A percentile compares a stretch with the other conserved stretches of the same genome.
Conservation (phyloP, 2,888 invertebrate genomes). For the Xestoiulus laeticollis region DNA sequence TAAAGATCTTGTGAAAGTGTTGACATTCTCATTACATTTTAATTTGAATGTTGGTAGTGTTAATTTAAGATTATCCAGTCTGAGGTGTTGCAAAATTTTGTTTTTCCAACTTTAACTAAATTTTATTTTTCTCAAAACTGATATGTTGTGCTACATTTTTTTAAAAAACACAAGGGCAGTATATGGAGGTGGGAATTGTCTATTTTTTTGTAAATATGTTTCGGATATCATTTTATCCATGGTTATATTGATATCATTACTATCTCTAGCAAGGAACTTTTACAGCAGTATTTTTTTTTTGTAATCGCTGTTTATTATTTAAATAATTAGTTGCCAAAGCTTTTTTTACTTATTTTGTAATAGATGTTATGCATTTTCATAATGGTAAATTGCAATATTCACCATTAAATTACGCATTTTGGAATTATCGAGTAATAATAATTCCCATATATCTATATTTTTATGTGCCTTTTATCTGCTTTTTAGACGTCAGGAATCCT, state of each 20-base stretch:
- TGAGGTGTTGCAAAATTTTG: not conserved
- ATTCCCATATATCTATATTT: too few relatives aligned
- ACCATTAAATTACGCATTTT: not conserved
- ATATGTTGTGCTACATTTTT: not conserved
- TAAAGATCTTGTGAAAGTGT: too few relatives aligned
- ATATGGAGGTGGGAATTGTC: not conserved
- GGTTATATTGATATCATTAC: not conserved
- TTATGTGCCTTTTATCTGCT: not conserved
- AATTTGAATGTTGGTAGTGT: too few relatives aligned
- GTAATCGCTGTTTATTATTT: not conserved
- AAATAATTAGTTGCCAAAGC: slow-evolving; percentile 8
- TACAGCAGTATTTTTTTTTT: slow-evolving; percentile 8
- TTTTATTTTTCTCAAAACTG: not conserved
- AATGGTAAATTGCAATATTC: not conserved
- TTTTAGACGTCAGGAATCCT: not conserved
- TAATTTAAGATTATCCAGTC: too few relatives aligned
- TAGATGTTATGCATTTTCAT: not conserved
- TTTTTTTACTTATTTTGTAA: not conserved
- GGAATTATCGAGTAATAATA: not conserved
- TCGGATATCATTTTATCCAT: not conserved
- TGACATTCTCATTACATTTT: too few relatives aligned
- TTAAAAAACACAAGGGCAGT: too few relatives aligned
- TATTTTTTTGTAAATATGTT: not conserved
- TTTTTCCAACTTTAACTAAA: not conserved
- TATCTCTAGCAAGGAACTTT: not conserved